phyloP scores from a whole-genome alignment of 2,113 vertebrate genomes.

The Heterochromis multidens region DNA sequence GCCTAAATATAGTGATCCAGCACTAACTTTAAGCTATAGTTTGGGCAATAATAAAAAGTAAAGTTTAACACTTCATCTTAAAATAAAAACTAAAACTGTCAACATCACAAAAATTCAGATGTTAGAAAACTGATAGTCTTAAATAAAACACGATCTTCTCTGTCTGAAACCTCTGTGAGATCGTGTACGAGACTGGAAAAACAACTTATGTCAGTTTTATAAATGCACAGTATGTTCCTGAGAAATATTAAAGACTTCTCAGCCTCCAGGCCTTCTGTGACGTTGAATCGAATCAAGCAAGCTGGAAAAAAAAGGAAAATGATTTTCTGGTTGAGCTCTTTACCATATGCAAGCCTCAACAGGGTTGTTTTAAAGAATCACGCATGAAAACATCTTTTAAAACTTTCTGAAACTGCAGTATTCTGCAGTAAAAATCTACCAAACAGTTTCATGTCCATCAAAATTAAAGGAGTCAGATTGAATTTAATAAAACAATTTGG shows the following conservation, averaged over 20 bases:
- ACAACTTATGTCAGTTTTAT: neutral
- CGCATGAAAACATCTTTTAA: neutral
- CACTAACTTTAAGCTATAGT: neutral
- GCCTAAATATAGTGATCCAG: neutral
- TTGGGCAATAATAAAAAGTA: neutral
- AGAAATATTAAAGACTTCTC: neutral
- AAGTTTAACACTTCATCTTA: neutral
- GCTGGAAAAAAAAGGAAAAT: neutral
- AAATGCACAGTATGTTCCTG: neutral
- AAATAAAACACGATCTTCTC: neutral
- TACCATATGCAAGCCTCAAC: neutral
- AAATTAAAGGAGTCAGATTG: neutral
- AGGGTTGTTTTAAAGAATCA: neutral
- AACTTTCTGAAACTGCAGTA: neutral
- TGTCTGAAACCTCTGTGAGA: neutral
- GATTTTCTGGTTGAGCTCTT: neutral
- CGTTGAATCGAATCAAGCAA: neutral
- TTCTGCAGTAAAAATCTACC: neutral
- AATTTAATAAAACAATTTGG: neutral
- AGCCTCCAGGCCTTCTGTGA: neutral
- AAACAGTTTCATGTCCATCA: neutral
- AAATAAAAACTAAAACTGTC: neutral
- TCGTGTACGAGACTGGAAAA: neutral
- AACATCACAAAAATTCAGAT: neutral
- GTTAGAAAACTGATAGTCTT: neutral